phyloP scores from a whole-genome alignment of 2,888 invertebrate species.

The Pristionchus fissidentatus region DNA sequence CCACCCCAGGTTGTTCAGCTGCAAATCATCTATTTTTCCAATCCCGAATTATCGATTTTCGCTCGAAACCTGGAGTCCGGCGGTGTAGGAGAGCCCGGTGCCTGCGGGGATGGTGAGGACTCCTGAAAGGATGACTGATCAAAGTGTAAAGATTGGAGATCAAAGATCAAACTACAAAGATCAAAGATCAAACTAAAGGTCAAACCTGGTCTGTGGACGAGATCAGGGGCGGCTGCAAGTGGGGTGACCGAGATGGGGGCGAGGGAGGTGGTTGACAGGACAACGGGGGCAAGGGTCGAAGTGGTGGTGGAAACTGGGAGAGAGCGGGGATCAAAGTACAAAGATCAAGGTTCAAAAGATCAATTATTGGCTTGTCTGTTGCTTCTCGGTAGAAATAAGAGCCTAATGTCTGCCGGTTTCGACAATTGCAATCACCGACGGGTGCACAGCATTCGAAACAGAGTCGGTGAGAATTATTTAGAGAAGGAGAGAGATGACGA shows the following conservation, averaged over 20 bases:
- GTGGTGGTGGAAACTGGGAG: not conserved
- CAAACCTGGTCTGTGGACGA: constrained; percentile 1
- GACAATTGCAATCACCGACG: too few relatives aligned
- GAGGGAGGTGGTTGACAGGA: not conserved
- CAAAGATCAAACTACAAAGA: too few relatives aligned
- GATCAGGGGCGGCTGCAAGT: not conserved
- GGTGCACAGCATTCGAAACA: too few relatives aligned
- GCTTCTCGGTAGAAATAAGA: too few relatives aligned
- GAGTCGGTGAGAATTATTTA: too few relatives aligned
- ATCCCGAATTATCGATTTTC: not conserved
- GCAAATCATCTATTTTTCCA: not conserved
- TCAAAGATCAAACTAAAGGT: not conserved
- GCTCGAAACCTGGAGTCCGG: not conserved
- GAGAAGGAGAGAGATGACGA: too few relatives aligned
- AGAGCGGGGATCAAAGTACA: not conserved
- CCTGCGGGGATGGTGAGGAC: constrained; percentile 9
- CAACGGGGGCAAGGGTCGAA: not conserved
- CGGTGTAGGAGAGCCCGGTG: not conserved
- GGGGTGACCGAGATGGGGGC: constrained; percentile 15
- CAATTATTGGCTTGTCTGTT: too few relatives aligned
- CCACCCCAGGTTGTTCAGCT: constrained; percentile 45
- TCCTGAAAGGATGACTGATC: not conserved
- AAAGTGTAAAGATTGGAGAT: not conserved
- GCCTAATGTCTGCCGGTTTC: too few relatives aligned
- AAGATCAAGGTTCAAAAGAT: not conserved